Conservation (phyloP, 37 sponge, comb jelly and placozoan genomes). For the Chondrilla cf. caribensis region DNA sequence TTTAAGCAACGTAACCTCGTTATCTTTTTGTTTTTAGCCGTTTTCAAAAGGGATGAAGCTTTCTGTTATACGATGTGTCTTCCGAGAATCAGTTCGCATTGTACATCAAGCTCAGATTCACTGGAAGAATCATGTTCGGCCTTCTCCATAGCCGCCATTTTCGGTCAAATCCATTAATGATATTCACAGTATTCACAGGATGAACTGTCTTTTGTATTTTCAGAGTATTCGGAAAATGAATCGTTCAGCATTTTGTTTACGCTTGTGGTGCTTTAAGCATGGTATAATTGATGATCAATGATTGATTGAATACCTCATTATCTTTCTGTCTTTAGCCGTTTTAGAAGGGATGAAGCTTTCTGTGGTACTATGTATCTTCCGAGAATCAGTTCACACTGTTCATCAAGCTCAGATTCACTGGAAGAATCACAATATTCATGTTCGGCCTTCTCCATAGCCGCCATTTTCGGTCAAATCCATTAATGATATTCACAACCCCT, state of each 20-base stretch:
- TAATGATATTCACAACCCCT: background rate
- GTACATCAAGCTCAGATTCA: constrained; percentile 43
- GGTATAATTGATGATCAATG: background rate
- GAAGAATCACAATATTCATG: background rate
- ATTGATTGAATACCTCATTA: background rate
- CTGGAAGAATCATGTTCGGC: constrained; percentile 9
- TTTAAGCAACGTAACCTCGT: constrained; percentile 30
- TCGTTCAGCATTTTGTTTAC: no score
- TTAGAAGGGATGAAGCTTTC: background rate
- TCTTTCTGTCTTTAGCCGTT: constrained; percentile 22
- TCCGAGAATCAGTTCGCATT: background rate
- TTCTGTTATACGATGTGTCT: background rate
- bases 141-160: background rate
- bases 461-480: background rate
- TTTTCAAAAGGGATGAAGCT: constrained; percentile 9
- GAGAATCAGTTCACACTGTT: background rate
- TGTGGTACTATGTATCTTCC: background rate
- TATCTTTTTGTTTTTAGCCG: constrained; percentile 28
- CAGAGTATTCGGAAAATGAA: no score
- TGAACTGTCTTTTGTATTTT: no score
- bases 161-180: background rate
- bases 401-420: constrained; percentile 53
- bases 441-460: background rate
- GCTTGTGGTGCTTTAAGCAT: no score
- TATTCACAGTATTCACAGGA: background rate